These are phyloP conservation scores for Drosophila colorata DNA, from an alignment of 2,888 invertebrate species.

Conservation along the genomic window DNA sequence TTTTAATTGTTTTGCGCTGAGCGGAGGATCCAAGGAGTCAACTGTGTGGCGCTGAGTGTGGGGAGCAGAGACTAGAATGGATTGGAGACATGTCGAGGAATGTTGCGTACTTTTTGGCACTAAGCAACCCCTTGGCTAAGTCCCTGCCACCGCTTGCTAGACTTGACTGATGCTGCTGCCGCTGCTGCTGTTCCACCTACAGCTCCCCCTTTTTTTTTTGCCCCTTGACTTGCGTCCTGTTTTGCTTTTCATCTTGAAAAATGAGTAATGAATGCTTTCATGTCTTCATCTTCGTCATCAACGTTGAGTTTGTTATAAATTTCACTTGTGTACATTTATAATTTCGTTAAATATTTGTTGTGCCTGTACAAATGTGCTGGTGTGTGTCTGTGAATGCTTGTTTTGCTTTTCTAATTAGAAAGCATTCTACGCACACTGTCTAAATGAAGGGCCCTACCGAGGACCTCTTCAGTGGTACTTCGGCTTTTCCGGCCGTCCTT, in stretches of 20 bases:
- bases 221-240: slow-evolving; percentile 1
- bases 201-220: neutral
- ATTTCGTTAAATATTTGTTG: slow-evolving; percentile 70
- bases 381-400: slow-evolving; percentile 20
- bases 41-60: too few species aligned
- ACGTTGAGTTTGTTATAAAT: slow-evolving; percentile 48
- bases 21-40: slow-evolving; percentile 1
- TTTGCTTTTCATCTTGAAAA: slow-evolving; percentile 49
- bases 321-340: slow-evolving; percentile 66
- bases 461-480: slow-evolving; percentile 27
- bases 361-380: slow-evolving; percentile 23
- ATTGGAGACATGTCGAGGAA: slow-evolving; percentile 23
- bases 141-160: slow-evolving; percentile 1
- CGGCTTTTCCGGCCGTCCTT: slow-evolving; percentile 14
- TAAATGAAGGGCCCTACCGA: slow-evolving; percentile 42
- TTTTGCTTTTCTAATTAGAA: slow-evolving; percentile 60
- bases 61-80: slow-evolving; percentile 9
- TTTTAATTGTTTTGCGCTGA: slow-evolving; percentile 76
- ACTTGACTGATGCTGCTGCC: slow-evolving; percentile 2
- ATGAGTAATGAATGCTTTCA: slow-evolving; percentile 70
- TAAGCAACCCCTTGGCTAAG: slow-evolving; percentile 13
- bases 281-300: slow-evolving; percentile 46
- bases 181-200: neutral
- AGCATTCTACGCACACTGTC: slow-evolving; percentile 52
- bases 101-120: slow-evolving; percentile 52